Evolutionary conservation across 2,113 vertebrate genomes (phyloP).

Genomic region (Mugil cephalus): DNA sequence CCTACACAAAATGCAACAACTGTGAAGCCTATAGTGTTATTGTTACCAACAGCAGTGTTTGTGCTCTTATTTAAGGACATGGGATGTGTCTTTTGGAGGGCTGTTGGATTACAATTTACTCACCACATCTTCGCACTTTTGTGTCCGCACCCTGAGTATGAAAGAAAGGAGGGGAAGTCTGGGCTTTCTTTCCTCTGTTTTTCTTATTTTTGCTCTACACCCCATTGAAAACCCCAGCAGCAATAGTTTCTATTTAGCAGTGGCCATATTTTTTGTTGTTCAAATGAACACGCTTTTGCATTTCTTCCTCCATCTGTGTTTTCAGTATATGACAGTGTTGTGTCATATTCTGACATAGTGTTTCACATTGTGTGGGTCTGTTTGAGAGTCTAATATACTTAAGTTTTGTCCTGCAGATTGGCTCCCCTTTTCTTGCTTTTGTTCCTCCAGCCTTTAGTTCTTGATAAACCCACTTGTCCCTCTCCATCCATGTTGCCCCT

Average conservation of each 20-base stretch:
- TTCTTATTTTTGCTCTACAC: too few relatives aligned
- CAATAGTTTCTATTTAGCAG: too few relatives aligned
- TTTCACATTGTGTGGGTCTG: conserved; percentile 24
- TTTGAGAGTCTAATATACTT: conserved; percentile 27
- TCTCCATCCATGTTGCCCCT: conserved; percentile 82
- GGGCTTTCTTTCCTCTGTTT: too few relatives aligned
- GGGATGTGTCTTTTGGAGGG: background rate
- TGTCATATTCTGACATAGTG: background rate
- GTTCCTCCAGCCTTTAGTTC: conserved; percentile 67
- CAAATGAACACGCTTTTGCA: background rate
- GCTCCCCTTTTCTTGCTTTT: conserved; percentile 66
- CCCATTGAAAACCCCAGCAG: too few relatives aligned
- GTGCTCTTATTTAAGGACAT: too few relatives aligned
- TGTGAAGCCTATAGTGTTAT: background rate
- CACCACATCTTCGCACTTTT: too few relatives aligned
- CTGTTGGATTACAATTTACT: background rate
- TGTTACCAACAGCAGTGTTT: too few relatives aligned
- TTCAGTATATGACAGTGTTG: background rate
- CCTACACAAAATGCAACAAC: conserved; percentile 14
- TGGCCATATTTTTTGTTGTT: background rate
- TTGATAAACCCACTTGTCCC: conserved; percentile 74
- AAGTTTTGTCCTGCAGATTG: conserved; percentile 47
- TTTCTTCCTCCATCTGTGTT: background rate
- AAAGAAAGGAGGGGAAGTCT: too few relatives aligned
- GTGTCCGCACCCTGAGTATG: too few relatives aligned